A percentile compares a stretch with the other conserved stretches of the same genome.
phyloP scores from a whole-genome alignment of 2,797 vertebrate species.

The Spondyliosoma cantharus region DNA sequence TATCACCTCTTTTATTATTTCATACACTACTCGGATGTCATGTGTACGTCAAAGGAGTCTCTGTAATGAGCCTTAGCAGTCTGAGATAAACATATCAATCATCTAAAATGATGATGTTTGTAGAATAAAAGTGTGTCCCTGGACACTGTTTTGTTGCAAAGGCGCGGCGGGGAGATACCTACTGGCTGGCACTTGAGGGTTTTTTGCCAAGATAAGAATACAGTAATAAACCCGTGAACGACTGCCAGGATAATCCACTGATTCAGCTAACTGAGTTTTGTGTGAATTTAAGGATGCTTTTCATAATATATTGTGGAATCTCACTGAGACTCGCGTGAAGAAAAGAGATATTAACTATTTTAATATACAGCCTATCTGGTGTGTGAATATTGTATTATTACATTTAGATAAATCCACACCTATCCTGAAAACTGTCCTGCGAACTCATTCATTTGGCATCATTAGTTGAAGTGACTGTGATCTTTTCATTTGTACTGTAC shows the following conservation, averaged over 20 bases:
- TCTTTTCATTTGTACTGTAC: no score
- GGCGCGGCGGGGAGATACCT: not conserved
- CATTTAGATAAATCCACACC: no score
- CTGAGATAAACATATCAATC: not conserved
- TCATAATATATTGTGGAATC: not conserved
- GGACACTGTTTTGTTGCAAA: not conserved
- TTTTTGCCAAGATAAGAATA: not conserved
- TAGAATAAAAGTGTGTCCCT: not conserved
- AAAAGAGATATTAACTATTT: no score
- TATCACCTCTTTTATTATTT: not conserved
- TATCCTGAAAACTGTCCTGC: no score
- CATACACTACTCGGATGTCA: not conserved
- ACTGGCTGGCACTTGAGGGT: not conserved
- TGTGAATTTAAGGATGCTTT: not conserved
- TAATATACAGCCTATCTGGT: no score
- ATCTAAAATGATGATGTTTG: not conserved
- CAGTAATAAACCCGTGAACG: not conserved
- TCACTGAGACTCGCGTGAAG: not conserved
- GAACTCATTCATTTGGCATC: no score
- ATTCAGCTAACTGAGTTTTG: not conserved
- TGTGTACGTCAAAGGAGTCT: not conserved
- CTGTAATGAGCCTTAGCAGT: not conserved
- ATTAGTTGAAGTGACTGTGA: no score
- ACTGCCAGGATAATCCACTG: not conserved
- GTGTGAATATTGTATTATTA: no score